phyloP scores from a whole-genome alignment of 2,113 vertebrate species.

The Polyodon spathula region DNA sequence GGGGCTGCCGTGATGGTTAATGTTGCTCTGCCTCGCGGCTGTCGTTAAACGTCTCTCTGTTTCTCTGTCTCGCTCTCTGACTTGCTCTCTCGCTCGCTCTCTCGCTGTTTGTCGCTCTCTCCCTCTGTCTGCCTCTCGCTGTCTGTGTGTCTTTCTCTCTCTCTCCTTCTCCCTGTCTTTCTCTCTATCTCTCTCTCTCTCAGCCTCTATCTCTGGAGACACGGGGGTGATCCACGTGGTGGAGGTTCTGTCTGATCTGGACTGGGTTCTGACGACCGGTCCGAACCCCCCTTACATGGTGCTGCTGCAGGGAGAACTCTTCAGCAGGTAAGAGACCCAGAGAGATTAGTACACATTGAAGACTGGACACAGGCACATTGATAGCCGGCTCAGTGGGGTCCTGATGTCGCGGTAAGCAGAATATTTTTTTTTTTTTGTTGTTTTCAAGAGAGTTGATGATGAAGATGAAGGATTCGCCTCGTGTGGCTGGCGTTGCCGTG shows the following conservation, averaged over 20 bases:
- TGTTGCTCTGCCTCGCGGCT: too few species aligned
- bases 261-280: slow-evolving; percentile 69
- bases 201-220: slow-evolving; percentile 60
- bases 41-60: too few species aligned
- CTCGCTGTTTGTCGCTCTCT: too few species aligned
- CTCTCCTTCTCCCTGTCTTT: too few species aligned
- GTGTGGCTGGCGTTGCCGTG: slow-evolving; percentile 79
- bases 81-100: too few species aligned
- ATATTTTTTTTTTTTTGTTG: background rate
- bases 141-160: too few species aligned
- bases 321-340: slow-evolving; percentile 62
- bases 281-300: slow-evolving; percentile 80
- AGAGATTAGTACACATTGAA: background rate
- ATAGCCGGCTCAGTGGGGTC: background rate
- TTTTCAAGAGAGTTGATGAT: slow-evolving; percentile 62
- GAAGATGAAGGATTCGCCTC: slow-evolving; percentile 61
- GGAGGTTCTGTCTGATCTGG: slow-evolving; percentile 66
- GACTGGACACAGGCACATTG: background rate
- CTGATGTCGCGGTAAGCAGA: background rate
- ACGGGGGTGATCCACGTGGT: slow-evolving; percentile 85
- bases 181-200: too few species aligned
- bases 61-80: too few species aligned
- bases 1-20: too few species aligned
- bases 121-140: too few species aligned
- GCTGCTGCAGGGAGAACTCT: slow-evolving; percentile 68